Conservation (phyloP, 2,113 vertebrate species). For the Coracopsis vasa region DNA sequence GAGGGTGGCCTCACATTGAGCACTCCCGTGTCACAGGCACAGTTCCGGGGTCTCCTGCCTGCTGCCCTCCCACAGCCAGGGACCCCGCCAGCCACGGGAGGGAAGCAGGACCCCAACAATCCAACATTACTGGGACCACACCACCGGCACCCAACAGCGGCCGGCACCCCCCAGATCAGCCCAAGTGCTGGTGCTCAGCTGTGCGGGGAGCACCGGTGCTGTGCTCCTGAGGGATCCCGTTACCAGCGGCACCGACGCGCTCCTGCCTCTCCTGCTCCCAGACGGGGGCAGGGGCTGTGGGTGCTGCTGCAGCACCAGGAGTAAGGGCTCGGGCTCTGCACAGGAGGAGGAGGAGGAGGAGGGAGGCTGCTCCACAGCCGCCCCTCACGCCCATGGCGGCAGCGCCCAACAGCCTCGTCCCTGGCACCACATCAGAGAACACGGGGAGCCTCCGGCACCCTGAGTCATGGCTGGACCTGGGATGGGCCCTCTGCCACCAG, state of each 20-base stretch:
- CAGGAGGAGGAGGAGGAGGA: not conserved
- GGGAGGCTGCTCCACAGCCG: not conserved
- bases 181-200: not conserved
- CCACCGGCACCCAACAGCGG: not conserved
- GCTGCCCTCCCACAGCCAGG: not conserved
- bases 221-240: not conserved
- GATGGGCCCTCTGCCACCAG: not conserved
- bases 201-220: not conserved
- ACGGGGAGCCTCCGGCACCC: not conserved
- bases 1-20: not conserved
- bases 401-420: not conserved
- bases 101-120: not conserved
- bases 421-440: slow-evolving; percentile 12
- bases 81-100: accelerated
- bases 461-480: not conserved
- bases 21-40: not conserved
- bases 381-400: not conserved
- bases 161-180: not conserved
- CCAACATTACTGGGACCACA: accelerated
- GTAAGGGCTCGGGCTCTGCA: not conserved
- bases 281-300: accelerated
- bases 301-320: not conserved
- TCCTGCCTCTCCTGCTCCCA: not conserved
- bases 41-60: not conserved
- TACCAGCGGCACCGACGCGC: not conserved